Conservation (phyloP, 2,113 vertebrate genomes). For the Odocoileus virginianus region DNA sequence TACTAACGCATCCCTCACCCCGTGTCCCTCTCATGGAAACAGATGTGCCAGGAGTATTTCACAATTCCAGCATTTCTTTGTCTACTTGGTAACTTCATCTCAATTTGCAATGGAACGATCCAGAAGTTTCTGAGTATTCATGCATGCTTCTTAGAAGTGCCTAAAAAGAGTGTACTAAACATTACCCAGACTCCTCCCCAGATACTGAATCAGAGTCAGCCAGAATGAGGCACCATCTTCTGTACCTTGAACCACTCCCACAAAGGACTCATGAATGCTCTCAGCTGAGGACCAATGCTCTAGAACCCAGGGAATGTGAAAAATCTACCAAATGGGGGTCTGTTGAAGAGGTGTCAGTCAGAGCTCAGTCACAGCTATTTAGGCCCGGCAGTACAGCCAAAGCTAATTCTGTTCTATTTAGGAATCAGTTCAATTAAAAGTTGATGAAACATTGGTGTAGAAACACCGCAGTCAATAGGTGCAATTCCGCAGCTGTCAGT, state of each 20-base stretch:
- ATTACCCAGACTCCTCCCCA: background rate
- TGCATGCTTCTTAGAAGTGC: background rate
- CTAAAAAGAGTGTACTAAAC: background rate
- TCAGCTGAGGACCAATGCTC: background rate
- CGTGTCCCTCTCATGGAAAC: background rate
- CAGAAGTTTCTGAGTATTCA: background rate
- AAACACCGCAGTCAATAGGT: slow-evolving; percentile 53
- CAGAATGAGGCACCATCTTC: background rate
- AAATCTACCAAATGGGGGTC: slow-evolving; percentile 26
- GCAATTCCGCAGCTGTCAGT: slow-evolving; percentile 52
- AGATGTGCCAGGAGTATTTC: background rate
- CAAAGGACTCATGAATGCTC: background rate
- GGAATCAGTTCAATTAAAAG: slow-evolving; percentile 68
- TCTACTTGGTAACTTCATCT: background rate
- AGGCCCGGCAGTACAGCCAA: slow-evolving; percentile 51
- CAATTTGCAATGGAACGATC: background rate
- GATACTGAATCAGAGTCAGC: background rate
- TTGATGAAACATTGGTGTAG: slow-evolving; percentile 60
- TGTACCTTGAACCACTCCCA: background rate
- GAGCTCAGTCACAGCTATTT: slow-evolving; percentile 28
- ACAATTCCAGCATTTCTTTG: background rate
- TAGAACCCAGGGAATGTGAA: slow-evolving; percentile 21
- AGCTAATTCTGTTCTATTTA: slow-evolving; percentile 64
- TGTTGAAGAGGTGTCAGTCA: slow-evolving; percentile 44
- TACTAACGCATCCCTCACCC: background rate